Base-by-base conservation (phyloP, 2,797 vertebrate species). In the Rhynchonycteris naso region DNA sequence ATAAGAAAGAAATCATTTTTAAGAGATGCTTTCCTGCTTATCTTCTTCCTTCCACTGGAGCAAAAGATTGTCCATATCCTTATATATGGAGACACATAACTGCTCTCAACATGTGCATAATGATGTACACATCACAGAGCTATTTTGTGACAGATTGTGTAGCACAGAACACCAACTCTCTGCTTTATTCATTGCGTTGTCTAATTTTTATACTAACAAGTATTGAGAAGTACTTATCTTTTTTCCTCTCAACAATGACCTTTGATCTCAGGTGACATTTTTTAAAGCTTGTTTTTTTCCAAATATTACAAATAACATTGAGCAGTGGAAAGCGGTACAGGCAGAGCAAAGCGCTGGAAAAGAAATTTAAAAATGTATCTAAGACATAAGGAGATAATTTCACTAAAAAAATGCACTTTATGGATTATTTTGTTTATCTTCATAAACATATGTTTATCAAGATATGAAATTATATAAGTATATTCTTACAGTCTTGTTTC, bases 401-500 rank as follows among this genome's bases (percentile, higher is more conserved):
- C 90, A 88, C 96, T 95, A 89, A 21, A 75, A 96, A 96, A 87
- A 93, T 61, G 28, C 76, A 58, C 43, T 86, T 47, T 75, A 69
- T 90, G 30, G 63, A 90, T 89, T 93, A 5, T 94, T 78, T 95
- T 96, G 90, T 97, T 96, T 97, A 83, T 93, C 92, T 92, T 94
- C 71, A 82, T 97, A 92, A 95, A 96, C 95, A 96, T 97, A 92
- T 97, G 90, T 97, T 97, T 96, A 94, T 93, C 93, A 91, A 63
- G 95, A 96, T 83, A 84, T 52, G 88, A 75, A 76, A 94, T 92
- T 96, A 92, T 85, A 72, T 96, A 95, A 95, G 90, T 83, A 75
- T 90, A 94, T 96, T 93, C 90, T 96, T 93, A 94, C 93, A 94
- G 76, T 91, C 95, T 87, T 75, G 85, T 92, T 97, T 97, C 95